Evolutionary conservation across 2,113 vertebrate genomes (phyloP), one percentile per base, ranked within the genome.

Genomic region (Halichoeres trimaculatus): DNA sequence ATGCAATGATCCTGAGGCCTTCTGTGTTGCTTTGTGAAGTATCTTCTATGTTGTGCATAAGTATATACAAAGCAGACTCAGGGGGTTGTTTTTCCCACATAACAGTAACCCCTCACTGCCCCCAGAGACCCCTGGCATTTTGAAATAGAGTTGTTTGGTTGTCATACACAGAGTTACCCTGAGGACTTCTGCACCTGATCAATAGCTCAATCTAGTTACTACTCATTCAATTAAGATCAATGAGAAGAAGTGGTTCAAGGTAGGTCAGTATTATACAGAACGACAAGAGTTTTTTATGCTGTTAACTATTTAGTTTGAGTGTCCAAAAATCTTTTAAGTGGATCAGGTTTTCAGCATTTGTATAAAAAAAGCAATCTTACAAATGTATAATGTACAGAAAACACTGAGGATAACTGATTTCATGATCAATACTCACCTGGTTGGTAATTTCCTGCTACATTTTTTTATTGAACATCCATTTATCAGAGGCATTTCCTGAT

Each of bases 21-120:
- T 73, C 85, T 81, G 61, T 90, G 76, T 75, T 89, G 75, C 59
- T 83, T 89, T 68, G 74, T 51, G 80, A 81, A 82, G 69, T 51
- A 63, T 23, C 60, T 38, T 26, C 11, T 58, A 64, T 69, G 23
- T 84, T 73, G 17, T 47, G 12, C 62, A 59, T 47, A 51, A 34
- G 69, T 70, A 45, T 62, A 20, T 60, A 35, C 52, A 65, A 47
- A 30, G 17, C 43, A 69, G 38, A 47, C 16, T 40, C 13, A 24
- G 20, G 19, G 24, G 17, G 41, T 55, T 35, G 13, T 65, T 8
- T 50, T 59, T 59, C 59, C 41, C n/a, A 50, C 19, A 67, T 17
- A 63, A 74, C 51, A 76, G 40, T 65, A 65, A 62, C 51, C 58
- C 36, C 14, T 24, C 30, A 24, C 36, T 45, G 10, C 67, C 59